Evolutionary conservation across 2,113 vertebrate genomes (phyloP).

Genomic region (Nanger granti): DNA sequence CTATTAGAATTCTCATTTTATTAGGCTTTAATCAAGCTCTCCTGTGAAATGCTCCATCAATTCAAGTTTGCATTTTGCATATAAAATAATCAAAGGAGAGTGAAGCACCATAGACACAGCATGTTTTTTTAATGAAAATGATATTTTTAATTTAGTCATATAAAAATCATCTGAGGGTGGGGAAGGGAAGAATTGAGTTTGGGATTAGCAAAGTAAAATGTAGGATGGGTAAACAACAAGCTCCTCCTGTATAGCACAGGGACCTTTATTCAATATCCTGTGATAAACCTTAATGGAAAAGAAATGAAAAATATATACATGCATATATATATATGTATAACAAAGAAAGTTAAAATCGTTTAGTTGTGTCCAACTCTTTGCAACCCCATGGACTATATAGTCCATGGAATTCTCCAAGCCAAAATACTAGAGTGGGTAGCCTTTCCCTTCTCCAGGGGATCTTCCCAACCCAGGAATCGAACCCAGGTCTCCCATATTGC

Average conservation of each 20-base stretch:
- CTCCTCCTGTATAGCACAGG: neutral
- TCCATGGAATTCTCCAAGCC: neutral
- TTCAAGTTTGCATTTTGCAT: slow-evolving; percentile 23
- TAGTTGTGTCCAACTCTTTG: neutral
- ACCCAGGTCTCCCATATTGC: neutral
- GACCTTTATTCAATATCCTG: neutral
- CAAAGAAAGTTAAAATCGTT: neutral
- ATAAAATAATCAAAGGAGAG: slow-evolving; percentile 48
- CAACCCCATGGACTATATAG: neutral
- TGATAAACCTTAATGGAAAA: neutral
- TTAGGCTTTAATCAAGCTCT: slow-evolving; percentile 40
- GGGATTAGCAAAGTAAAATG: neutral
- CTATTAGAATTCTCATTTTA: slow-evolving; percentile 9
- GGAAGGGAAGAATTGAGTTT: neutral
- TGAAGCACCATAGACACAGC: neutral
- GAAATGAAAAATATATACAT: neutral
- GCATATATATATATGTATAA: neutral
- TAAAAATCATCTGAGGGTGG: slow-evolving; percentile 8
- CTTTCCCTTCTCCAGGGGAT: neutral
- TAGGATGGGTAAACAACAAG: neutral
- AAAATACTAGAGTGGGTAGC: neutral
- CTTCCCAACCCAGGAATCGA: neutral
- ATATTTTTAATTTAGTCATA: slow-evolving; percentile 49
- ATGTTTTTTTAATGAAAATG: slow-evolving; percentile 34
- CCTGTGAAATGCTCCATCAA: slow-evolving; percentile 27